phyloP scores from a whole-genome alignment of 2,797 vertebrate genomes.

The Tokudaia tokunoshimensis region DNA sequence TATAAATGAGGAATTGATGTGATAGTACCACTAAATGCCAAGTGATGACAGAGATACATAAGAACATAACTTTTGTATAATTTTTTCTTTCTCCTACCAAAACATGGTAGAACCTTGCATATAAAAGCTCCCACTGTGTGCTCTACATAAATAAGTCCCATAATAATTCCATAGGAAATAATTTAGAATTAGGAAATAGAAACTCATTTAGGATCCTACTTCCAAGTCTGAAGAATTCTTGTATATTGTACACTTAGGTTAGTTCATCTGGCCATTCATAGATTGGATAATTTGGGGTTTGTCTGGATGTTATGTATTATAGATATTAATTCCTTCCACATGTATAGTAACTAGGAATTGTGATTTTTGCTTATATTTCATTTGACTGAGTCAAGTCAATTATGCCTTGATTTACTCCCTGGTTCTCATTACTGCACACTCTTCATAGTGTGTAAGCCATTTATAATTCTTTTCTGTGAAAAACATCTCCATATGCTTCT shows the following conservation, averaged over 20 bases:
- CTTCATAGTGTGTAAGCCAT: slow-evolving; percentile 7
- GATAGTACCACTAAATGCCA: background rate
- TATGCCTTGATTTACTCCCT: slow-evolving; percentile 69
- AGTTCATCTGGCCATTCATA: background rate
- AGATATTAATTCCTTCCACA: background rate
- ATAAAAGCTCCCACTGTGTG: background rate
- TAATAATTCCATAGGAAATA: background rate
- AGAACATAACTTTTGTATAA: background rate
- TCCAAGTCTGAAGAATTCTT: background rate
- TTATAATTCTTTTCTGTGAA: slow-evolving; percentile 62
- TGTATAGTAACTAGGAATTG: slow-evolving; percentile 11
- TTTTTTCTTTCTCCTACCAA: background rate
- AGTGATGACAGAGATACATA: background rate
- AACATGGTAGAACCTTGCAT: background rate
- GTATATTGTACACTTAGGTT: background rate
- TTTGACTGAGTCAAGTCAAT: slow-evolving; percentile 66
- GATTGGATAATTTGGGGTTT: background rate
- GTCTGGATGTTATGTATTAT: background rate
- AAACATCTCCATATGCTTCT: background rate
- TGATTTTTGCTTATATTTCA: slow-evolving; percentile 69
- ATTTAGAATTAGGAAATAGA: background rate
- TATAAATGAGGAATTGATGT: background rate
- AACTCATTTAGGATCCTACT: background rate
- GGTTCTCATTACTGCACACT: slow-evolving; percentile 70
- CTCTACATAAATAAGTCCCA: too few species aligned